Base-by-base conservation (phyloP, 2,888 invertebrate genomes). In the Chelonus formosanus region DNA sequence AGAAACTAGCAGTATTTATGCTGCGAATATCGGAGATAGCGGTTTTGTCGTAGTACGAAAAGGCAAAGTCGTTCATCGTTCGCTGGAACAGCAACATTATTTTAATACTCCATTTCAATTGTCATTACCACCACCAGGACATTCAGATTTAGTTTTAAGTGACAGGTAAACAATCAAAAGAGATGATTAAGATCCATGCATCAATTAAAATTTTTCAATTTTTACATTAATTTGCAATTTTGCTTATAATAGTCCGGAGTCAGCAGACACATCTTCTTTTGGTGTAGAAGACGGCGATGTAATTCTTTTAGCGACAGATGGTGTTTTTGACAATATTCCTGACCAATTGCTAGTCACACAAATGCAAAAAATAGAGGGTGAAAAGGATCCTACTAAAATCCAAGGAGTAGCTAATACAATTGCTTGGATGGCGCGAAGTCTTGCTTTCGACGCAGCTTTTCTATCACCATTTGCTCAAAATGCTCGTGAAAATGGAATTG, bases 71-170 rank as follows among this genome's bases (percentile, higher is more conserved):
- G 92, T 98, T 35, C 94, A 96, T 82, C 91, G 95, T 70, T 97
- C 97, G 3, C 94, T 94, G 78, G 98, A 98, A 84, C 98, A 98
- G 81, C 97, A 97, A 79, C 98, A 98, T 85, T 98, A 98, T 86
- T 98, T 98, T 86, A 98, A 98, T 86, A 98, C 98, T 47, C 98
- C 98, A 3, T 98, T 96, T 88, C 98, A 98, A 85, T 88, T 98
- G 72, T 95, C 97, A 57, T 86, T 98, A 75, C 95, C 97, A 45
- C 98, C 98, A 32, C 95, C 96, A 1, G 94, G 94, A 8, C 92
- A 94, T 75, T 92, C 92, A 73, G 91, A 91, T 70, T 91, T 92
- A 79, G 96, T 96, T 69, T 89, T 96, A 31, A 94, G 94, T 84
- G 97, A 97, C 85, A 94, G 92, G 92, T 92, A 72, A 63, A n/a